Conservation (phyloP, 1,140 invertebrate species). For the Meloidogyne floridensis region DNA sequence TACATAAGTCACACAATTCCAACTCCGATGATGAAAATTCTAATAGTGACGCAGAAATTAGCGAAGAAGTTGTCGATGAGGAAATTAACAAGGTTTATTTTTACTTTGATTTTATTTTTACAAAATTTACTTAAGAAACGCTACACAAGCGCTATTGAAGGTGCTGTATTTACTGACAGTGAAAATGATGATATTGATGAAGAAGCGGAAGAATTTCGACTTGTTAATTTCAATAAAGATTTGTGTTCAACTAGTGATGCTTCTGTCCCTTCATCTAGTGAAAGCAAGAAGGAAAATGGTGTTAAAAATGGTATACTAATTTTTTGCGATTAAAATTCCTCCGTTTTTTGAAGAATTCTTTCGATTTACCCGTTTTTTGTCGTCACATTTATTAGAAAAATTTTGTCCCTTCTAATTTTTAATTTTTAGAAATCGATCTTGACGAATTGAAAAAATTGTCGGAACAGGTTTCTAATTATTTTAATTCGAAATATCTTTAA, state of each 20-base stretch:
- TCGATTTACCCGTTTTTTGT: no score
- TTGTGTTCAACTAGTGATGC: not conserved
- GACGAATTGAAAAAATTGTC: constrained; percentile 2
- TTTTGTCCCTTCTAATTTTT: no score
- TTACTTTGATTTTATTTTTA: not conserved
- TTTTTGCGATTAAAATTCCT: no score
- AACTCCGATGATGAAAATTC: not conserved
- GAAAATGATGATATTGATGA: constrained; percentile 19
- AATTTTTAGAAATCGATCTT: not conserved
- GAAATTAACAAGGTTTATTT: not conserved
- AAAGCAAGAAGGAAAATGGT: not conserved
- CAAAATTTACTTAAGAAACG: not conserved
- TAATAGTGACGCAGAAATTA: not conserved
- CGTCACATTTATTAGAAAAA: no score
- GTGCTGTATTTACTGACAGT: constrained; percentile 17
- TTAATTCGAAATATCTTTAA: not conserved
- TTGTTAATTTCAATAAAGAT: not conserved
- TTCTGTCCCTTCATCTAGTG: not conserved
- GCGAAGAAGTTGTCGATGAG: not conserved
- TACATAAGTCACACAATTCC: not conserved
- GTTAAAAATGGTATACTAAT: not conserved
- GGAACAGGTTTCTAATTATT: not conserved
- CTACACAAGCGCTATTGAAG: constrained; percentile 16
- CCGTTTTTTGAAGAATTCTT: no score
- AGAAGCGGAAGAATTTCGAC: not conserved